Base-by-base conservation (phyloP, 2,797 vertebrate species). In the Euthynnus affinis region DNA sequence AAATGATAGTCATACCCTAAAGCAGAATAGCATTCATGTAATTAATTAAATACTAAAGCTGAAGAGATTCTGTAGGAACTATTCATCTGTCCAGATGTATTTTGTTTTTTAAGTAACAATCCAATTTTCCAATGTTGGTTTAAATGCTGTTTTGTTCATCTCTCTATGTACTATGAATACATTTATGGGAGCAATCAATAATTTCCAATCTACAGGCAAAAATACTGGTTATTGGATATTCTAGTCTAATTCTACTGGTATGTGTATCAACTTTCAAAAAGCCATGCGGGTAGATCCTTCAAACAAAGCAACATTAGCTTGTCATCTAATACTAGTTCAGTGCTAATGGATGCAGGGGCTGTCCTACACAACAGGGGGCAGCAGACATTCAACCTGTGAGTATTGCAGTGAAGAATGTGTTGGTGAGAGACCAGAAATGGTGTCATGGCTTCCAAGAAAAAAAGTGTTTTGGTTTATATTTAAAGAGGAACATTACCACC, bases 331-430 rank as follows among this genome's bases (percentile, higher is more conserved):
- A n/a, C 9, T 59, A 44, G 3, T 63, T 52, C 15, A 14, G 57
- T 66, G 12, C 20, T 20, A 25, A 51, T 3, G 7, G 63, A 12
- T 87, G 82, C 51, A 82, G 29, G n/a, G 68, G 23, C 66, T 60
- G 34, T 65, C n/a, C 40, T 46, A 2, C 5, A 58, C 88, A 87
- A 59, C 58, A 88, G 84, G 62, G 88, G 87, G 76, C 86, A 87
- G 81, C 81, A 89, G 49, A 74, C 51, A 12, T 23, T 32, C 13
- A 68, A 27, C 18, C n/a, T 59, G 18, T 67, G 13, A 14, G 32
- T 10, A 63, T 52, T 25, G 49, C 58, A 64, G 40, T 57, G 37
- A 60, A 23, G 71, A 75, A 67, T 22, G 49, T 63, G 66, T 51
- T 58, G 48, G 8, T 29, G 59, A 67, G 29, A 27, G 14, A 79